Evolutionary conservation across 2,113 vertebrate genomes (phyloP).

Genomic region (Podarcis raffonei): DNA sequence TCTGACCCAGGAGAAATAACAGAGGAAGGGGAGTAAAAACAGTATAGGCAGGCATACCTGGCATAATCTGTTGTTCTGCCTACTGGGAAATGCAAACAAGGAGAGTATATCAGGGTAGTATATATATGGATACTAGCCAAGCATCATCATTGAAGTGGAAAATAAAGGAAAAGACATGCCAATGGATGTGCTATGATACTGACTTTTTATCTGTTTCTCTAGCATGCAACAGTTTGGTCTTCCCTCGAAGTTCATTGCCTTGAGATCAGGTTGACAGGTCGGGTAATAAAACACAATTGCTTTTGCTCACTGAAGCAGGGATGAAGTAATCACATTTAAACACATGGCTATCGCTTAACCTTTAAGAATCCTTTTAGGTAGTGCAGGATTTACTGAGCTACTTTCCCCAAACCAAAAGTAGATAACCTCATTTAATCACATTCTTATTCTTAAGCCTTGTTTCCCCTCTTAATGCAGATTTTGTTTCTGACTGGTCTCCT

Average conservation of each 20-base stretch:
- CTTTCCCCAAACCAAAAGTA: background rate
- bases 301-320: background rate
- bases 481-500: conserved; percentile 87
- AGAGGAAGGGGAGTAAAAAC: background rate
- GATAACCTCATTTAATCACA: background rate
- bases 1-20: background rate
- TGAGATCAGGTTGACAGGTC: conserved; percentile 24
- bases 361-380: background rate
- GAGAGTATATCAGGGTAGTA: no score
- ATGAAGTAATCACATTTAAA: background rate
- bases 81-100: no score
- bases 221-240: background rate
- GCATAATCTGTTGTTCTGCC: no score
- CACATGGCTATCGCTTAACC: background rate
- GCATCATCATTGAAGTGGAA: no score
- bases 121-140: no score
- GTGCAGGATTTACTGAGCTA: background rate
- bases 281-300: background rate
- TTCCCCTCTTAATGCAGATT: conserved; percentile 62
- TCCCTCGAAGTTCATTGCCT: background rate
- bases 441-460: background rate
- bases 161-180: background rate
- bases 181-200: background rate
- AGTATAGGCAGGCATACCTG: no score
- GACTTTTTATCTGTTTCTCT: background rate